Percentiles rank a stretch among this genome's conserved stretches.
Conservation (phyloP, 2,113 vertebrate species). For the Mastomys natalensis region DNA sequence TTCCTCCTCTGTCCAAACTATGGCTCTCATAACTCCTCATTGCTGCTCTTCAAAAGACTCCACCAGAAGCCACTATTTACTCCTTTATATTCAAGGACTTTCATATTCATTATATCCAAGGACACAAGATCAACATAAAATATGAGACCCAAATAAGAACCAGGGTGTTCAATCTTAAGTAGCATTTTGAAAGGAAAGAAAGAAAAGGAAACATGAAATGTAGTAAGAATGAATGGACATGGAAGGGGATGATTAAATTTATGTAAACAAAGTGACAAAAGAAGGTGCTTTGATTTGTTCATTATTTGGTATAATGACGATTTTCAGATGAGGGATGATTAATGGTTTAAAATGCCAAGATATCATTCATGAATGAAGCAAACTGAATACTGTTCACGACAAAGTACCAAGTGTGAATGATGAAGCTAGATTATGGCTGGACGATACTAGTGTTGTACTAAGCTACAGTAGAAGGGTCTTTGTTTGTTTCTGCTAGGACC, state of each 20-base stretch:
- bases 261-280: neutral
- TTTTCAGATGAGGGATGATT: neutral
- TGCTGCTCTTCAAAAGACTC: neutral
- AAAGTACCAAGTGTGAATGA: neutral
- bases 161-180: neutral
- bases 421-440: neutral
- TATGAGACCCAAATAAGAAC: neutral
- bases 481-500: neutral
- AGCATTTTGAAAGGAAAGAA: neutral
- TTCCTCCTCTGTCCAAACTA: neutral
- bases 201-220: neutral
- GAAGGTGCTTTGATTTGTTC: neutral
- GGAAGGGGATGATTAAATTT: neutral
- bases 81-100: neutral
- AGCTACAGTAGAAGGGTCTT: neutral
- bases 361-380: neutral
- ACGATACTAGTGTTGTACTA: neutral
- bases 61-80: neutral
- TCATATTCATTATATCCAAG: neutral
- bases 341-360: neutral
- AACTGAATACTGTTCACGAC: neutral
- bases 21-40: neutral
- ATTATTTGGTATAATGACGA: neutral
- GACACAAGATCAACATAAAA: neutral
- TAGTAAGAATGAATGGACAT: neutral